Base-by-base conservation (phyloP, 2,797 vertebrate species). In the Gallinago nigripennis region DNA sequence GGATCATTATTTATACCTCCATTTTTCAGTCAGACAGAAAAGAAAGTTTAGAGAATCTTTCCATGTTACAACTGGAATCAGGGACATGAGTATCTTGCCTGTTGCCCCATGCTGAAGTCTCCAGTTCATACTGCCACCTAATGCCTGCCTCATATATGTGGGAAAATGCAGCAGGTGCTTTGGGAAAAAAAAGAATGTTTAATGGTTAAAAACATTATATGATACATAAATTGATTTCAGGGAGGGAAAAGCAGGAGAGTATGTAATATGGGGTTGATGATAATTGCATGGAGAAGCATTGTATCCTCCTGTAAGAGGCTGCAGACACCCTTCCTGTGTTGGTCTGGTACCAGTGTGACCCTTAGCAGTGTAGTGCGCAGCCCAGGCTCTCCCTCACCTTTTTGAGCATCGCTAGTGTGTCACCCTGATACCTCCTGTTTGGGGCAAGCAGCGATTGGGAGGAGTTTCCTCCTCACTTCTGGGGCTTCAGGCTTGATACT, bases 61-160 rank as follows among this genome's bases (percentile, higher is more conserved):
- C 23, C 25, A 6, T 35, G 21, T 85, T 72, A 72, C 13, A 69
- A 2, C 8, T 41, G 58, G 28, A 81, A 71, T 75, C 28, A 27
- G 57, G 21, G 71, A 43, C 20, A 31, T 2, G 2, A 77, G 0
- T 19, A 51, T 68, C 56, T 63, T 79, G 28, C 25, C 54, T 20
- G 1, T 46, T 95, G 91, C 80, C 91, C 85, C 63, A 31, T 24
- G 19, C 77, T 77, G 51, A 88, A 72, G 94, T 70, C 51, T 84
- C 77, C 94, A 46, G 87, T 50, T 63, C 95, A 94, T 56, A 92
- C 85, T 96, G 95, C 95, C 95, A 94, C 95, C 95, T 96, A 96
- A 96, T 76, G 94, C 89, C 73, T 76, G 72, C 20, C 54, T 72
- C 48, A 51, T 28, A 81, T 43, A 88, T 5, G 35, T 66, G 50